Conservation (phyloP, 2,113 vertebrate genomes). For the crab-eating macaque (Macaca fascicularis) region DNA sequence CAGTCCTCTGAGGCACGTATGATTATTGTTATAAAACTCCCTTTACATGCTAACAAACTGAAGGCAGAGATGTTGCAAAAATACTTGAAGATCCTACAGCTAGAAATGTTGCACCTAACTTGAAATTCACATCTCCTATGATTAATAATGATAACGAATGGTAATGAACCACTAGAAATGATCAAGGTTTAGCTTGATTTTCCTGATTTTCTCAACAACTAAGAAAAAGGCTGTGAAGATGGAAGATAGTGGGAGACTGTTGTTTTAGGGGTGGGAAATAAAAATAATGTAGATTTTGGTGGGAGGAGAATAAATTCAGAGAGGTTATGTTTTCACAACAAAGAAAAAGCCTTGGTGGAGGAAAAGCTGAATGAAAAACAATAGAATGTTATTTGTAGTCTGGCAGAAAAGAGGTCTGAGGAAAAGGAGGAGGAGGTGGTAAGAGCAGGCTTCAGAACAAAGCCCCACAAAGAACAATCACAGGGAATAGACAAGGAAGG, state of each 20-base stretch:
- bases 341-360: constrained; percentile 27
- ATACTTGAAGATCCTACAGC: not conserved
- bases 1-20: not conserved
- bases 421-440: not conserved
- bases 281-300: constrained; percentile 24
- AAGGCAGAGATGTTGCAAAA: constrained; percentile 2
- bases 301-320: not conserved
- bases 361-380: constrained; percentile 34
- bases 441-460: constrained; percentile 38
- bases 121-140: not conserved
- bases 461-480: not conserved
- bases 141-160: not conserved
- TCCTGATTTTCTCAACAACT: not conserved
- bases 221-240: not conserved
- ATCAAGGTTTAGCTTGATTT: not conserved
- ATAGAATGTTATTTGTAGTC: constrained; percentile 8
- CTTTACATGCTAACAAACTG: constrained; percentile 31
- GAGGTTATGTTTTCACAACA: constrained; percentile 22
- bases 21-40: constrained; percentile 43
- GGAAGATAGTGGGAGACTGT: not conserved
- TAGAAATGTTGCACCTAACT: not conserved
- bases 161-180: not conserved
- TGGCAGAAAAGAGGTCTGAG: constrained; percentile 55
- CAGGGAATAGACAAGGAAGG: constrained; percentile 47
- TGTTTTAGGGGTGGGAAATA: not conserved